Evolutionary conservation across 2,113 vertebrate genomes (phyloP), one percentile per base, ranked within the genome.

Genomic region (Cochlearius cochlearius): DNA sequence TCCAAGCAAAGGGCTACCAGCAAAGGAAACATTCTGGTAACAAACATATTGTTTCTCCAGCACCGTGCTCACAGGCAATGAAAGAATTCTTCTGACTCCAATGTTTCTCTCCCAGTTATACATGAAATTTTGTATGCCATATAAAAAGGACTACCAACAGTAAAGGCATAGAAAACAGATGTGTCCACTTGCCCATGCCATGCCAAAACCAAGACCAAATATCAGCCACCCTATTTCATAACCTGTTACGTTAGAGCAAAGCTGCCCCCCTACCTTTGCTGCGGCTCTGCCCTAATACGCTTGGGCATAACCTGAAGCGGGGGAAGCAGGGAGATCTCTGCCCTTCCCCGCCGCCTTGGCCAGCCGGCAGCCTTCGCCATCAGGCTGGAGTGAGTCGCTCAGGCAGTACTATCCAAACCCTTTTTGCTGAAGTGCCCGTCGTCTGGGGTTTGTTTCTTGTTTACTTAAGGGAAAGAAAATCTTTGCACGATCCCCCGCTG

Each of bases 121-220:
- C 15, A 32, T 3, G 8, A 62, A 36, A 2, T 72, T 90, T 66
- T 66, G 4, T 36, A 22, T 26, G 13, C 6, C 2, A 0, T 58
- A 15, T 32, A 11, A n/a, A n/a, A 71, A 86, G 15, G 11, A 45
- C 15, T 83, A 49, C 8, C 30, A 38, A 27, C 22, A 77, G 19
- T n/a, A 66, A 78, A 63, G 34, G 21, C 30, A 64, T 2, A 55
- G 36, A 32, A 53, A 76, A 38, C 3, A 43, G 83, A 36, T 16
- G 6, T n/a, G 26, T 38, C 16, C 7, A 8, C 62, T 80, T 94
- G 17, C 30, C 34, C 13, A 30, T 25, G 20, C 26, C 8, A 16
- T 27, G 18, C 9, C 41, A 45, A 45, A 88, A 69, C 19, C 11
- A 49, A 67, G 25, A 27, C 14, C 52, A 52, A 10, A 3, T 59